Evolutionary conservation across 2,888 invertebrate species (phyloP), one percentile per base, ranked within the genome.

Genomic region (Sepioteuthis lessoniana): DNA sequence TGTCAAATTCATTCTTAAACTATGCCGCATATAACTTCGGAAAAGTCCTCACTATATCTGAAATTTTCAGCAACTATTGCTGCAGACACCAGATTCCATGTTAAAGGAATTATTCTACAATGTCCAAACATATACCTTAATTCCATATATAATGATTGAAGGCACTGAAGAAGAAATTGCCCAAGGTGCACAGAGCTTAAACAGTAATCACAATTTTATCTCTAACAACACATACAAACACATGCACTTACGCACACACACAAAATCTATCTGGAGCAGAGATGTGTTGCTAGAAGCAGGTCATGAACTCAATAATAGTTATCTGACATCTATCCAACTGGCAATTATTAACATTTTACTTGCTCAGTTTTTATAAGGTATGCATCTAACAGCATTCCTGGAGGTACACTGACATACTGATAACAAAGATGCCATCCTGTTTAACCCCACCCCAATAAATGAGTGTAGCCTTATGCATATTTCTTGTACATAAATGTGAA

Each of bases 261-360:
- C 3, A 42, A 3, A 42, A 42, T 42, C 90, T 50, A 21, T 21
- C 50, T 50, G 50, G 7, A 8, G 10, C 28, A 60, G 31, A 60
- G 31, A 8, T 60, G n/a, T 76, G n/a, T 76, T n/a, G 19, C 76
- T 35, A 35, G n/a, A 76, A 76, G n/a, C 76, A n/a, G 76, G n/a
- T n/a, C n/a, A n/a, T 76, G 35, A 76, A 76, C n/a, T 76, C 76
- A 76, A 76, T 76, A 76, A 76, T 76, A n/a, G 76, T 76, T 76
- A 76, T 35, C 76, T 76, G 76, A 76, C 76, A 76, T 76, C n/a
- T n/a, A 76, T 76, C n/a, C n/a, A 76, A 76, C 76, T 76, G 76
- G n/a, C 76, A 76, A n/a, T 76, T n/a, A 76, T 35, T 76, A n/a
- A 76, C 16, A n/a, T 76, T 76, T 76, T 76, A n/a, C 19, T 10